Evolutionary conservation across 2,113 vertebrate species (phyloP).

Genomic region (Felis catus): F.catus_Fca126_mat1.0 CM031413.1:39289501-39290000

Average conservation of each 20-base stretch:
- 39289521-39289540: slow-evolving; percentile 1
- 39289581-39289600: neutral
- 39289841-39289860: accelerated
- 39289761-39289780: neutral
- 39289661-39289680: neutral
- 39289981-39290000: no score
- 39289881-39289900: neutral
- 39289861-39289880: neutral
- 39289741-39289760: neutral
- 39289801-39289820: neutral
- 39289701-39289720: neutral
- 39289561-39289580: neutral
- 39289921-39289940: accelerated
- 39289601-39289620: neutral
- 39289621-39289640: neutral
- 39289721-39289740: neutral
- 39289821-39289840: neutral
- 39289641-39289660: neutral
- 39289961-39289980: neutral
- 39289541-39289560: neutral
- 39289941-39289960: neutral
- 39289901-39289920: accelerated
- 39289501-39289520: slow-evolving; percentile 9
- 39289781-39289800: neutral
- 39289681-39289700: neutral